A percentile compares a stretch with the other conserved stretches of the same genome.
phyloP scores from a whole-genome alignment of 2,797 vertebrate species.

The Garrulus glandarius region DNA sequence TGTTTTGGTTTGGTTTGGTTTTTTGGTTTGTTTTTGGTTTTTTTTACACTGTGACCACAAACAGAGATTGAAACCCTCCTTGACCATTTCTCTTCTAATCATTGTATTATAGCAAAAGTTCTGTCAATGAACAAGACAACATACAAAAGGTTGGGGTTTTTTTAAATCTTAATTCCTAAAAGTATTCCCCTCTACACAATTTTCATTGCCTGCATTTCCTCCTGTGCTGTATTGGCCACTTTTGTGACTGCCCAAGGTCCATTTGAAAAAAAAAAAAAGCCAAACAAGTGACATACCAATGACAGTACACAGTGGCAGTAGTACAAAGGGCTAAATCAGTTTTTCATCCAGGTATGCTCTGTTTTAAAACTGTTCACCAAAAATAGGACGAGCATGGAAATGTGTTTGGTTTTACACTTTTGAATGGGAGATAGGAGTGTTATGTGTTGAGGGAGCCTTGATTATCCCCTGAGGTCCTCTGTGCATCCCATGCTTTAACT shows the following conservation, averaged over 20 bases:
- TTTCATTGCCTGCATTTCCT: neutral
- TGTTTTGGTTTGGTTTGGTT: neutral
- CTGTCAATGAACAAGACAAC: neutral
- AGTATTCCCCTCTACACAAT: neutral
- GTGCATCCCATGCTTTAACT: neutral
- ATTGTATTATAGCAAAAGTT: neutral
- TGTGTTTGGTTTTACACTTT: neutral
- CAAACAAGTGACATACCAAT: neutral
- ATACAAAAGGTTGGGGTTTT: neutral
- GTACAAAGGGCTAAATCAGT: neutral
- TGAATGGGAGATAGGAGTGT: neutral
- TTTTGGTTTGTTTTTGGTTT: neutral
- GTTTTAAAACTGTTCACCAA: neutral
- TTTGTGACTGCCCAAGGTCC: neutral
- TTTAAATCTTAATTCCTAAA: neutral
- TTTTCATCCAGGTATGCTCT: neutral
- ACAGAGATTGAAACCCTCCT: neutral
- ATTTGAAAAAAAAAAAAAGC: neutral
- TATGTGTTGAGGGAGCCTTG: neutral
- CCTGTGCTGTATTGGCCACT: neutral
- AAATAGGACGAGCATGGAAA: neutral
- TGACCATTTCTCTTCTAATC: neutral
- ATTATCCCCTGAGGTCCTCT: neutral
- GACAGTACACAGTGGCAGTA: neutral
- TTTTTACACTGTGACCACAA: conserved; percentile 30